Conservation (phyloP, 2,888 invertebrate genomes). For the Calameuta idolon region DNA sequence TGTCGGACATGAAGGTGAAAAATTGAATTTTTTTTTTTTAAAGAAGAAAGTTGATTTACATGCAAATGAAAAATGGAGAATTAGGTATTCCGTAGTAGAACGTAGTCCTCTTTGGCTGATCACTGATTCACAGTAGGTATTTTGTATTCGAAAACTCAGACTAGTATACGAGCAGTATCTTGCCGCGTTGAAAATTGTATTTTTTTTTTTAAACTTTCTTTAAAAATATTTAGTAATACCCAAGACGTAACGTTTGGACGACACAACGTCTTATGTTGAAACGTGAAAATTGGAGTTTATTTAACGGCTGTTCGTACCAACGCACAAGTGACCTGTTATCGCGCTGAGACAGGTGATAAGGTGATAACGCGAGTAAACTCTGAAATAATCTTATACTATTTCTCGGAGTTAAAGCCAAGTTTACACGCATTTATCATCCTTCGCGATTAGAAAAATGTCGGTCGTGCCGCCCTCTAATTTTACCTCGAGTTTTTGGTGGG, state of each 20-base stretch:
- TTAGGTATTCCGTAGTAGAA: not conserved
- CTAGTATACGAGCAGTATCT: not conserved
- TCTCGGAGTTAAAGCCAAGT: not conserved
- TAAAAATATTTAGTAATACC: not conserved
- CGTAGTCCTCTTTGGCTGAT: not conserved
- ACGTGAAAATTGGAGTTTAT: not conserved
- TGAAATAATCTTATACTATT: not conserved
- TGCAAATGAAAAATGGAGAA: not conserved
- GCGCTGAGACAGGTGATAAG: constrained; percentile 21
- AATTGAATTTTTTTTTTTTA: not conserved
- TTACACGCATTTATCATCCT: constrained; percentile 8
- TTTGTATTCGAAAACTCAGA: not conserved
- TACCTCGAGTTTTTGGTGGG: not conserved
- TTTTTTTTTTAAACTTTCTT: not conserved
- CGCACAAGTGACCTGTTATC: constrained; percentile 20
- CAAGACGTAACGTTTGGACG: not conserved
- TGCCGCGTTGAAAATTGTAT: not conserved
- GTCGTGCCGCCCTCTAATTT: not conserved
- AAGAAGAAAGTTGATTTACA: not conserved
- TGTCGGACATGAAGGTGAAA: not conserved
- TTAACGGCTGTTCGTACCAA: not conserved
- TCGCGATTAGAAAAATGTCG: not conserved
- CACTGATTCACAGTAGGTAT: not conserved
- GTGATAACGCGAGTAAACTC: constrained; percentile 18
- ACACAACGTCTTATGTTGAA: not conserved